Evolutionary conservation across 1,140 invertebrate genomes (phyloP).

Genomic region (Drosophila busckii): DNA sequence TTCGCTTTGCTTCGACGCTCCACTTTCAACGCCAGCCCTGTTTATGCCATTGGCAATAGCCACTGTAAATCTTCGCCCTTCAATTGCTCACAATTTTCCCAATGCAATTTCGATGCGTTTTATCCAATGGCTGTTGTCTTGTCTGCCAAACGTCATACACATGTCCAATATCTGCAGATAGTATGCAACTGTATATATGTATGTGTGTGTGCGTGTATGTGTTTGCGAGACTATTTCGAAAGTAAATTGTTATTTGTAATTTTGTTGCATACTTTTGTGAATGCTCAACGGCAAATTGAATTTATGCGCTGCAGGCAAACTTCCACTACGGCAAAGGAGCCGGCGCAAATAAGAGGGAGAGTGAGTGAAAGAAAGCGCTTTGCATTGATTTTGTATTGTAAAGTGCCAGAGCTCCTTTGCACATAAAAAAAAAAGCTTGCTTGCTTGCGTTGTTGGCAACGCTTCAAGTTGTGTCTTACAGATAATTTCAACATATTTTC

Average conservation of each 20-base stretch:
- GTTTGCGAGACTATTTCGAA: conserved; percentile 18
- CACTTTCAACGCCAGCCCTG: not conserved
- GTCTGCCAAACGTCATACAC: conserved; percentile 69
- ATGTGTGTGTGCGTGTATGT: conserved; percentile 5
- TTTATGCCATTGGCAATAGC: conserved; percentile 34
- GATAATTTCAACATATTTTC: conserved; percentile 18
- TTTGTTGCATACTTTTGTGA: conserved; percentile 71
- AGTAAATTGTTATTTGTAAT: conserved; percentile 51
- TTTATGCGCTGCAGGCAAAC: conserved; percentile 61
- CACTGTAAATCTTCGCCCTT: conserved; percentile 63
- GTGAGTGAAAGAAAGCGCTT: not conserved
- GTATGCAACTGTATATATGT: not conserved
- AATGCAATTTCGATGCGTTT: conserved; percentile 70
- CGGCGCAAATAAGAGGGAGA: conserved; percentile 7
- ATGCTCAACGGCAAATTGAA: conserved; percentile 67
- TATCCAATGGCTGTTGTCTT: conserved; percentile 60
- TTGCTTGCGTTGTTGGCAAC: conserved; percentile 56
- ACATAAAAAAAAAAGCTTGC: conserved; percentile 67
- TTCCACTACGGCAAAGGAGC: conserved; percentile 18
- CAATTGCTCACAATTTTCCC: conserved; percentile 65
- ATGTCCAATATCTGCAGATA: conserved; percentile 32
- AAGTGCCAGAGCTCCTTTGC: conserved; percentile 36
- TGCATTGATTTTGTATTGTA: conserved; percentile 49
- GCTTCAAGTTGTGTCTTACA: conserved; percentile 42
- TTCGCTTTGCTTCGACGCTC: not conserved